phyloP scores from a whole-genome alignment of 2,888 invertebrate genomes.

The Hypselothyrea guttata region DNA sequence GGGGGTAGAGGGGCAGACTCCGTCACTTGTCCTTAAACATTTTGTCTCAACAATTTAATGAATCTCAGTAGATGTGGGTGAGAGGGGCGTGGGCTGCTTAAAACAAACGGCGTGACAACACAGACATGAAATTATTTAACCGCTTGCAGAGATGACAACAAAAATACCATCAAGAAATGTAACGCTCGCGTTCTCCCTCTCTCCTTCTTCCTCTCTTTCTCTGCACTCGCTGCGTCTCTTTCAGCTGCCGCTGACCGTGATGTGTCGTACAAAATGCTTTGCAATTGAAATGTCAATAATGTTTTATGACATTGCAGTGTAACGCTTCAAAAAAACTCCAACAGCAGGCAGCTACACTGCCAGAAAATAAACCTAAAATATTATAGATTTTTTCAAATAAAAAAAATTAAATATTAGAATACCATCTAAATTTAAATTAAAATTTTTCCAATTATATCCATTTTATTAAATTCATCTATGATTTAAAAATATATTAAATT shows the following conservation, averaged over 20 bases:
- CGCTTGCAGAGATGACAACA: conserved; percentile 10
- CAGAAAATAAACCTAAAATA: conserved; percentile 4
- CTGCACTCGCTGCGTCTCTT: background rate
- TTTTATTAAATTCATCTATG: no score
- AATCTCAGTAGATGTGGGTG: conserved; percentile 16
- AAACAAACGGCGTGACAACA: conserved; percentile 50
- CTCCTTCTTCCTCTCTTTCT: background rate
- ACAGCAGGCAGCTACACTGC: conserved; percentile 12
- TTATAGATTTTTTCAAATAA: no score
- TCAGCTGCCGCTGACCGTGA: background rate
- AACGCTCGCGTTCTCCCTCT: background rate
- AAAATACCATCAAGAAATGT: conserved; percentile 16
- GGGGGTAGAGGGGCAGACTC: background rate
- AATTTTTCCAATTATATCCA: no score
- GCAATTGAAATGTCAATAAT: conserved; percentile 77
- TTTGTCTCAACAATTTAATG: conserved; percentile 58
- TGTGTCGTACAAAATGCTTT: conserved; percentile 53
- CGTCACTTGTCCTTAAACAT: conserved; percentile 40
- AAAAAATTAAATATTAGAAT: conserved; percentile 2
- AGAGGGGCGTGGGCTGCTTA: conserved; percentile 21
- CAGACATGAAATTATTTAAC: conserved; percentile 46
- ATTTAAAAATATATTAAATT: no score
- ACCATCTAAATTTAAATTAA: no score
- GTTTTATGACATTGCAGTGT: conserved; percentile 61
- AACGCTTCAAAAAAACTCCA: conserved; percentile 43